Evolutionary conservation across 1,140 invertebrate species (phyloP).

Genomic region (Bemisia tabaci): DNA sequence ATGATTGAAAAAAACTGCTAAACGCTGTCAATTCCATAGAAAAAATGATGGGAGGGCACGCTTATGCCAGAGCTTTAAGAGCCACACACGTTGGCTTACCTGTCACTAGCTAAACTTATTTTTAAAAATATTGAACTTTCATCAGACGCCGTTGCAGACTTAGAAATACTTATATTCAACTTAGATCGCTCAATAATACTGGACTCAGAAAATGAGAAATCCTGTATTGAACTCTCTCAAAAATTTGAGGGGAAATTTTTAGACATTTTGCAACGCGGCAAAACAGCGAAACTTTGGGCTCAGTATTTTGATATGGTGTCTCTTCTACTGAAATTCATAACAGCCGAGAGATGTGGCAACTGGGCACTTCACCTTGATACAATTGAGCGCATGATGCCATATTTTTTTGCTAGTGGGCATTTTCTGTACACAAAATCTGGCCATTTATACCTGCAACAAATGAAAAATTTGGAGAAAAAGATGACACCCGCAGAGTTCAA

Average conservation of each 20-base stretch:
- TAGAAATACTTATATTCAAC: neutral
- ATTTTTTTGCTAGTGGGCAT: conserved; percentile 30
- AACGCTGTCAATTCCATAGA: conserved; percentile 26
- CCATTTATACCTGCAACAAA: conserved; percentile 15
- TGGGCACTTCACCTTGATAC: conserved; percentile 26
- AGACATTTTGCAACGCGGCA: conserved; percentile 15
- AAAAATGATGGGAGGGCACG: conserved; percentile 29
- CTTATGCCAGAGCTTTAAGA: conserved; percentile 27
- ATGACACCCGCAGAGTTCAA: conserved; percentile 2
- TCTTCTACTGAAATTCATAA: conserved; percentile 29
- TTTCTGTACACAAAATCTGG: conserved; percentile 9
- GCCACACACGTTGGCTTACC: conserved; percentile 27
- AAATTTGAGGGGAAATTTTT: neutral
- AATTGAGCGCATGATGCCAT: conserved; percentile 30
- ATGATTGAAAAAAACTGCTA: no score
- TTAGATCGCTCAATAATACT: neutral
- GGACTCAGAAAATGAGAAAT: neutral
- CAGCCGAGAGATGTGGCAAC: conserved; percentile 26
- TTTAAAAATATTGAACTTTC: neutral
- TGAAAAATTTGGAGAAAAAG: neutral
- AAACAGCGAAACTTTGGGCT: conserved; percentile 31
- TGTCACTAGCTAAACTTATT: conserved; percentile 16
- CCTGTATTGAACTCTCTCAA: neutral
- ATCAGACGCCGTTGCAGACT: neutral
- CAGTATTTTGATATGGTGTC: conserved; percentile 32